Percentiles rank a stretch among this genome's conserved stretches.
phyloP scores from a whole-genome alignment of 2,888 invertebrate genomes.

The Brassicogethes aeneus region DNA sequence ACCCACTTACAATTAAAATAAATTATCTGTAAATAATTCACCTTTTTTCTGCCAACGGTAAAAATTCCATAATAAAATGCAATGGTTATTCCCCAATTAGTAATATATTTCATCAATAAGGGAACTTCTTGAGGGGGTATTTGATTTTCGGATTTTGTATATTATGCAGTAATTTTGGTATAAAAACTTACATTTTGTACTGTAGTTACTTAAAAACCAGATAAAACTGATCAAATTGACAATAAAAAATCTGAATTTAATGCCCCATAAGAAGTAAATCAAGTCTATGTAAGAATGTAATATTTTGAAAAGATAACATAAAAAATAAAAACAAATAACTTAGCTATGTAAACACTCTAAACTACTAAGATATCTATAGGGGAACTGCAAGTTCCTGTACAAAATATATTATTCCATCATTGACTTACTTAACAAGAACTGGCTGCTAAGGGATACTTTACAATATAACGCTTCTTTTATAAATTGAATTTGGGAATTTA shows the following conservation, averaged over 20 bases:
- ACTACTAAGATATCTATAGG: constrained; percentile 26
- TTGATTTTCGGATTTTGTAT: background rate
- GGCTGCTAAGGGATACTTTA: constrained; percentile 26
- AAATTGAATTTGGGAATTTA: constrained; percentile 11
- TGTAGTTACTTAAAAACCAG: background rate
- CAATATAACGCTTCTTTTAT: constrained; percentile 11
- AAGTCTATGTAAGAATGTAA: constrained; percentile 11
- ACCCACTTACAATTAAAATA: no score
- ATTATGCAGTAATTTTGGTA: background rate
- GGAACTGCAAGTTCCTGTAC: constrained; percentile 24
- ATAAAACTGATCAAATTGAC: no score
- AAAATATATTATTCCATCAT: constrained; percentile 29
- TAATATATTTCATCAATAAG: constrained; percentile 15
- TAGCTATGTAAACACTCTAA: constrained; percentile 26
- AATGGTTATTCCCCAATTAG: constrained; percentile 19
- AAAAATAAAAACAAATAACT: constrained; percentile 26
- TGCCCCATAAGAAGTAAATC: background rate
- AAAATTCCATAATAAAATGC: constrained; percentile 7
- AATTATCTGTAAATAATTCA: background rate
- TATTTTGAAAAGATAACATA: constrained; percentile 15
- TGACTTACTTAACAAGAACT: constrained; percentile 28
- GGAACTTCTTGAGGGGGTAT: background rate
- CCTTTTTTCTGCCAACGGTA: background rate
- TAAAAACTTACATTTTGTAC: background rate
- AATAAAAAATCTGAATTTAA: background rate